These are phyloP conservation scores for Stichopus chloronotus DNA, from an alignment of 35 echinoderm and acorn worm species.

Conservation along the genomic window DNA sequence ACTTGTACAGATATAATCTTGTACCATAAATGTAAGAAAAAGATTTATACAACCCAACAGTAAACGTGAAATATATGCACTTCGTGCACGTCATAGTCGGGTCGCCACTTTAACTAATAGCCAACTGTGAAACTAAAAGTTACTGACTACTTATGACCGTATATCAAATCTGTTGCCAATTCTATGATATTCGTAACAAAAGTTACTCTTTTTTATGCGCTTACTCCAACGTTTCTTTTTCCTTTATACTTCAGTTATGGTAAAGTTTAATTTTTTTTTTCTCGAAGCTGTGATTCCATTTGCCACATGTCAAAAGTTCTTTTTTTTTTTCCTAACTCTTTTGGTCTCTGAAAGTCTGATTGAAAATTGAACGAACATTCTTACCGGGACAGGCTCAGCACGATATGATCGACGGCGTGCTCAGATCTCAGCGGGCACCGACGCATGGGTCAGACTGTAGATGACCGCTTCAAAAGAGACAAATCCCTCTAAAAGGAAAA, in stretches of 20 bases:
- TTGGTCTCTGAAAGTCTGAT: not conserved
- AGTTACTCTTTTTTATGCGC: not conserved
- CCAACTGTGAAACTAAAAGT: too few species aligned
- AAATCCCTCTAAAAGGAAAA: too few species aligned
- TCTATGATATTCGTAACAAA: not conserved
- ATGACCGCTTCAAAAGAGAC: not conserved
- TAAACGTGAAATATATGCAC: too few species aligned
- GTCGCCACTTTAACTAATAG: too few species aligned
- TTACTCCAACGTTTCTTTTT: too few species aligned
- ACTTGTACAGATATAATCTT: too few species aligned
- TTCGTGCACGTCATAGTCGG: too few species aligned
- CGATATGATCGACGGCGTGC: not conserved
- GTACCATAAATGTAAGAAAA: too few species aligned
- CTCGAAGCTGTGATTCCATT: not conserved
- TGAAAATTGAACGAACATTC: slow-evolving; percentile 11
- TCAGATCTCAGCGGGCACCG: not conserved
- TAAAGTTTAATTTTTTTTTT: not conserved
- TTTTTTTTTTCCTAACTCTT: not conserved
- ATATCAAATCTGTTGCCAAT: too few species aligned
- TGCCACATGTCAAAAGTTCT: not conserved
- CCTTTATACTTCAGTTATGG: too few species aligned
- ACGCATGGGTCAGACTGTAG: not conserved
- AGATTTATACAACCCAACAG: too few species aligned
- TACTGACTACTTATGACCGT: too few species aligned
- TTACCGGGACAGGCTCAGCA: not conserved